Evolutionary conservation across 1,140 invertebrate genomes (phyloP).

Genomic region (Sminthurides bifidus): DNA sequence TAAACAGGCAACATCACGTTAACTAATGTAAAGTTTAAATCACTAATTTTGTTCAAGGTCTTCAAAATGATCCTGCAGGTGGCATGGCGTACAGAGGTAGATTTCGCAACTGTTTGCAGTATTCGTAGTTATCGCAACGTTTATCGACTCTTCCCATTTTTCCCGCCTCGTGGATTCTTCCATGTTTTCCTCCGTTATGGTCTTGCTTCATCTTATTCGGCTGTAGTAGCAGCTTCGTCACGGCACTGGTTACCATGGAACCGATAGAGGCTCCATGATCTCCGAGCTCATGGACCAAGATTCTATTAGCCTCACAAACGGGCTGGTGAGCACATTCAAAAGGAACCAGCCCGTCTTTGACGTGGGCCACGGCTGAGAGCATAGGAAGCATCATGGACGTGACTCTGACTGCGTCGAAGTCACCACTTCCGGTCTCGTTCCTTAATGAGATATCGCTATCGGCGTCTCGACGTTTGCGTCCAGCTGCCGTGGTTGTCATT

Average conservation of each 20-base stretch:
- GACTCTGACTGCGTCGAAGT: not conserved
- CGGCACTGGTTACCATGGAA: not conserved
- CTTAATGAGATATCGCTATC: not conserved
- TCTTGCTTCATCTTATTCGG: not conserved
- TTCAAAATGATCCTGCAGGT: not conserved
- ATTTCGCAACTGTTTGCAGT: slow-evolving; percentile 4
- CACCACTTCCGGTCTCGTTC: not conserved
- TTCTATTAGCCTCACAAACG: slow-evolving; percentile 13
- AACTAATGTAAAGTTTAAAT: too few relatives aligned
- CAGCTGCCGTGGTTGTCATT: slow-evolving; percentile 8
- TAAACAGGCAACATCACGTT: too few relatives aligned
- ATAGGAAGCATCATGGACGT: not conserved
- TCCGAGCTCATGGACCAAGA: slow-evolving; percentile 12
- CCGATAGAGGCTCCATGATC: slow-evolving; percentile 11
- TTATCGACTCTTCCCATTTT: not conserved
- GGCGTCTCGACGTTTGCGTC: not conserved
- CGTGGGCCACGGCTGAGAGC: slow-evolving; percentile 18
- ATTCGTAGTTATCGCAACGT: slow-evolving; percentile 3
- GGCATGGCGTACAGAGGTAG: slow-evolving; percentile 11
- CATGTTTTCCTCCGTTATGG: not conserved
- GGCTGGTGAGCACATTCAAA: slow-evolving; percentile 8
- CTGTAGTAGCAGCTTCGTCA: slow-evolving; percentile 1
- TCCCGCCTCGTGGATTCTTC: not conserved
- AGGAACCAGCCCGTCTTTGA: slow-evolving; percentile 17
- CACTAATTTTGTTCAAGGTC: too few relatives aligned